These are phyloP conservation scores for Numenius arquata DNA, from an alignment of 2,113 vertebrate species.

Conservation along the genomic window DNA sequence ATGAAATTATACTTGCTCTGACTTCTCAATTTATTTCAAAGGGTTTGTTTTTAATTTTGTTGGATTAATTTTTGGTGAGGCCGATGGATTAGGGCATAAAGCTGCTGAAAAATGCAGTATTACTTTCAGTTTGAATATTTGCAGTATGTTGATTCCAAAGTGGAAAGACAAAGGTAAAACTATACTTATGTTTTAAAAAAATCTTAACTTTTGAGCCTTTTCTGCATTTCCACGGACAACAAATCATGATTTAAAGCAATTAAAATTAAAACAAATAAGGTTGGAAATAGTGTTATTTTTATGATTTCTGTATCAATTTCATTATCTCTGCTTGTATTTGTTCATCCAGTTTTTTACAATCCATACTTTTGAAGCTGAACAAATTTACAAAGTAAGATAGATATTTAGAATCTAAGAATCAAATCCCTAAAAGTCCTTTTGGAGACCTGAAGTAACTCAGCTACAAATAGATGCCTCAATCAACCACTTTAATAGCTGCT, in stretches of 20 bases:
- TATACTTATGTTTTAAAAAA: accelerated
- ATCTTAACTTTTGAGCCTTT: not conserved
- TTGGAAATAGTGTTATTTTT: not conserved
- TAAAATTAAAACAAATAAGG: not conserved
- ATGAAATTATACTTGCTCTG: not conserved
- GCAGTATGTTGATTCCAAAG: not conserved
- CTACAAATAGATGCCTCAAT: not conserved
- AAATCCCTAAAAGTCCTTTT: not conserved
- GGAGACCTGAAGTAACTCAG: not conserved
- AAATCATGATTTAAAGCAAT: not conserved
- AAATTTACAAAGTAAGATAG: not conserved
- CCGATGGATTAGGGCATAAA: not conserved
- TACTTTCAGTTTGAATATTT: not conserved
- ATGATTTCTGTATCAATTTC: not conserved
- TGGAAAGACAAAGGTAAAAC: not conserved
- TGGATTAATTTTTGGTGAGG: not conserved
- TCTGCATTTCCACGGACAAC: not conserved
- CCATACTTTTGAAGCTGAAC: not conserved
- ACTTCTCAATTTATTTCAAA: not conserved
- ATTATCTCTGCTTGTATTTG: not conserved
- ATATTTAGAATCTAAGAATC: not conserved
- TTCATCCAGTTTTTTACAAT: accelerated
- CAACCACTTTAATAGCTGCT: not conserved
- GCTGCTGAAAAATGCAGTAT: not conserved
- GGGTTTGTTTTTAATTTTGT: accelerated